phyloP scores from a whole-genome alignment of 2,888 invertebrate species.

The Timema cristinae region DNA sequence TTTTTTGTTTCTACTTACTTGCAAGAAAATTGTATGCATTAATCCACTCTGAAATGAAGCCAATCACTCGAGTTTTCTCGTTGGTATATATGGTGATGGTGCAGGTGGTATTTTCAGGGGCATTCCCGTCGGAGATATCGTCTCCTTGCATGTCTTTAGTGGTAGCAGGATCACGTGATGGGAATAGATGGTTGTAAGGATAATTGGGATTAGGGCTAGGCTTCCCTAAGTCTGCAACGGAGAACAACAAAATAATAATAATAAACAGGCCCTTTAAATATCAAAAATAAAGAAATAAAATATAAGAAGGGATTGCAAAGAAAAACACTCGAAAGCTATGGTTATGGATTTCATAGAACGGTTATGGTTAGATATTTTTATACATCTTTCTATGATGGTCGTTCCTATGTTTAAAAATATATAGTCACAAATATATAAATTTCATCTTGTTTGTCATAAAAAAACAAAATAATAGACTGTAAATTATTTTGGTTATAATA shows the following conservation, averaged over 20 bases:
- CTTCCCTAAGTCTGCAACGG: constrained; percentile 28
- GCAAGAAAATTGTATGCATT: constrained; percentile 62
- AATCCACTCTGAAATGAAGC: constrained; percentile 67
- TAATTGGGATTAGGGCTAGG: neutral
- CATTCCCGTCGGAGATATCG: constrained; percentile 38
- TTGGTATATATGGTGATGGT: constrained; percentile 49
- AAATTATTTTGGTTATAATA: too few relatives aligned
- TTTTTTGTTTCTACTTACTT: constrained; percentile 54
- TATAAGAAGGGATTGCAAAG: too few relatives aligned
- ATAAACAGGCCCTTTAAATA: too few relatives aligned
- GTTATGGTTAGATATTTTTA: too few relatives aligned
- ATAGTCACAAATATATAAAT: too few relatives aligned
- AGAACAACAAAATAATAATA: constrained; percentile 19
- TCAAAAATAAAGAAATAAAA: too few relatives aligned
- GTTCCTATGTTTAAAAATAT: too few relatives aligned
- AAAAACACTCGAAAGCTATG: too few relatives aligned
- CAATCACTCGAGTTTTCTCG: constrained; percentile 52
- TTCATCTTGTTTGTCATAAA: too few relatives aligned
- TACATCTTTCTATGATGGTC: too few relatives aligned
- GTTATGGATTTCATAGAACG: too few relatives aligned
- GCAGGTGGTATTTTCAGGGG: constrained; percentile 45
- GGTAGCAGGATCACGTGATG: constrained; percentile 36
- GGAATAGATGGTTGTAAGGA: constrained; percentile 35
- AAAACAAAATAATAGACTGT: too few relatives aligned
- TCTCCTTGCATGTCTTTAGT: constrained; percentile 45